These are phyloP conservation scores for Agrochola lychnidis DNA, from an alignment of 2,888 invertebrate genomes.

Conservation along the genomic window DNA sequence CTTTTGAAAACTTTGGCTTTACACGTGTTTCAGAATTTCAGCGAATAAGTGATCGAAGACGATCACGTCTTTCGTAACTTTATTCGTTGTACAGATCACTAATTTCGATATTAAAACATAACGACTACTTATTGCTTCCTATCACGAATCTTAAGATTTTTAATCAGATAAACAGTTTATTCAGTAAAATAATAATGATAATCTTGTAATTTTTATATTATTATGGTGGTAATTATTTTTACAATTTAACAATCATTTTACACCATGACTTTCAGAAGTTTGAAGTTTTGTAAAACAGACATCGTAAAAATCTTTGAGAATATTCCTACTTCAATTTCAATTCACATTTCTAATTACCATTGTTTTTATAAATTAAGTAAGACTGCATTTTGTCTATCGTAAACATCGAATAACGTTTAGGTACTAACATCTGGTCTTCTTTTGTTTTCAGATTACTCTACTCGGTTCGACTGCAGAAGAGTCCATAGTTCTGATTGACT, in stretches of 20 bases:
- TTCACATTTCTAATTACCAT: background rate
- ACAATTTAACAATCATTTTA: background rate
- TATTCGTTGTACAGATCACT: constrained; percentile 1
- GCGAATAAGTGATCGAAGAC: background rate
- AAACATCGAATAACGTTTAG: background rate
- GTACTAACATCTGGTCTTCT: constrained; percentile 6
- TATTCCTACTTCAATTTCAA: background rate
- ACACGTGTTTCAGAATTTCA: background rate
- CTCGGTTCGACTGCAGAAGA: constrained; percentile 70
- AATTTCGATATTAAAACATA: constrained; percentile 22
- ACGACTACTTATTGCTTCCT: constrained; percentile 30
- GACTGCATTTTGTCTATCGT: background rate
- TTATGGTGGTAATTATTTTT: background rate
- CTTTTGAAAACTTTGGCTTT: background rate
- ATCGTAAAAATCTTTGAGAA: background rate
- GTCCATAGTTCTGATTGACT: constrained; percentile 74
- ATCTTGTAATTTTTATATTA: background rate
- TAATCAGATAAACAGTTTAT: constrained; percentile 29
- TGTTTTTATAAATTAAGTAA: background rate
- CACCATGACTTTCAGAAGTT: background rate
- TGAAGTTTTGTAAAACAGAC: background rate
- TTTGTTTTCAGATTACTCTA: constrained; percentile 73
- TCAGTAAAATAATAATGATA: constrained; percentile 1
- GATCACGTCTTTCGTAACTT: background rate
- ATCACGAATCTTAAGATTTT: constrained; percentile 28